Base-by-base conservation (phyloP, 2,113 vertebrate species). In the Falcunculus frontatus region DNA sequence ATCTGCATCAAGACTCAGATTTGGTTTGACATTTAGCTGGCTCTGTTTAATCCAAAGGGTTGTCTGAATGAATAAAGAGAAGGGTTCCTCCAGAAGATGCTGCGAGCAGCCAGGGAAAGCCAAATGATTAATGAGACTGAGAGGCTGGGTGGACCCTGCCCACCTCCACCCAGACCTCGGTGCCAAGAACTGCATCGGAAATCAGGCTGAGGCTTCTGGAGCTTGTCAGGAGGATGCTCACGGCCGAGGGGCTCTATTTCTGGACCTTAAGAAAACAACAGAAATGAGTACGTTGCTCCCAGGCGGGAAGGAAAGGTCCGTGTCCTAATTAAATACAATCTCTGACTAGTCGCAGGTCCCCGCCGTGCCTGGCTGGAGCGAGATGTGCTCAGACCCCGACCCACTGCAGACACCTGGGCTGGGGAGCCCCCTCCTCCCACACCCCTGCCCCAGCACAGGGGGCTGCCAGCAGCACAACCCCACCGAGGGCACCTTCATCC, bases 1-100 rank as follows among this genome's bases (percentile, higher is more conserved):
- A 99, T 99, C 99, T 99, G 99, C 99, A 99, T 99, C 99, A 99
- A 99, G 99, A 99, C 99, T 99, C 99, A 99, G 99, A 99, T 99
- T 99, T 99, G 99, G 99, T 99, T 98, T 99, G 99, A 99, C 99
- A 99, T 99, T 99, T 99, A 98, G 98, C 99, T 98, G 99, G 99
- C 99, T 99, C 99, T 98, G 99, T 98, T 99, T 99, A 99, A 99
- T 99, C 99, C 99, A 98, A 99, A 99, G 99, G 99, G 99, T 99
- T 99, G 99, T 99, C 99, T 98, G 98, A 98, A 99, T 99, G 99
- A 99, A 99, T 98, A 99, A 98, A 98, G 98, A 99, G 99, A 98
- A 98, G 98, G 98, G 98, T 98, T 99, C 98, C 98, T 98, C 98
- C 98, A 98, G 99, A 99, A 99, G 99, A 99, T 98, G 98, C 98